Base-by-base conservation (phyloP, 2,888 invertebrate genomes). In the Lasioglossum lativentre region DNA sequence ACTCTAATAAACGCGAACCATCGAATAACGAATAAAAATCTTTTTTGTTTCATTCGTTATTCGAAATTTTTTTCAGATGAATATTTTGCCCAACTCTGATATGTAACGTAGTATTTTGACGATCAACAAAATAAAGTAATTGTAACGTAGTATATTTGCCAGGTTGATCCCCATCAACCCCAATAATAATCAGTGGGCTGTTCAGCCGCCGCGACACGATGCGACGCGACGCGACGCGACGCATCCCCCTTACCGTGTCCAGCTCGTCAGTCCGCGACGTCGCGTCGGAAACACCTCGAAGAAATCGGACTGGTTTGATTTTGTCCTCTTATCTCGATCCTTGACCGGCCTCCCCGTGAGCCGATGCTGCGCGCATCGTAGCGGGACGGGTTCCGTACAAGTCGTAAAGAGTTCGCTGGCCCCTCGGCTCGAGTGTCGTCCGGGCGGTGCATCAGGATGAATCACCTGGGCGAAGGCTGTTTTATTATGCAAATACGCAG, bases 401-500 rank as follows among this genome's bases (percentile, higher is more conserved):
- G 86, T 85, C 91, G 86, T 91, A 90, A 91, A 91, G 92, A 92
- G 93, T 93, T 93, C 93, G 92, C 92, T 92, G 92, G 91, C 92
- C 91, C 85, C 91, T 83, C 78, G 80, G 83, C 82, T 85, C 78
- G 88, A 83, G 89, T 87, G 90, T 91, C 91, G 89, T 89, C 85
- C 89, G 88, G 89, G 85, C 88, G 88, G 86, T 75, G 86, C 88
- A 86, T 80, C 89, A 83, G 91, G 92, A 93, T 93, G 92, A 93
- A 92, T 92, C 92, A 93, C 92, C 90, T 89, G 89, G 87, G 83
- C 89, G 88, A 92, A 91, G 88, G 91, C 90, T 93, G 92, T 93
- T 94, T 94, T 93, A 94, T 93, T 93, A 94, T 93, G 93, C 92
- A 92, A 93, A 94, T 94, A 91, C 90, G 89, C 85, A 81, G 81